Percentiles rank a stretch among this genome's conserved stretches.
Conservation (phyloP, 1,140 invertebrate species). For the Drosophila miranda region DNA sequence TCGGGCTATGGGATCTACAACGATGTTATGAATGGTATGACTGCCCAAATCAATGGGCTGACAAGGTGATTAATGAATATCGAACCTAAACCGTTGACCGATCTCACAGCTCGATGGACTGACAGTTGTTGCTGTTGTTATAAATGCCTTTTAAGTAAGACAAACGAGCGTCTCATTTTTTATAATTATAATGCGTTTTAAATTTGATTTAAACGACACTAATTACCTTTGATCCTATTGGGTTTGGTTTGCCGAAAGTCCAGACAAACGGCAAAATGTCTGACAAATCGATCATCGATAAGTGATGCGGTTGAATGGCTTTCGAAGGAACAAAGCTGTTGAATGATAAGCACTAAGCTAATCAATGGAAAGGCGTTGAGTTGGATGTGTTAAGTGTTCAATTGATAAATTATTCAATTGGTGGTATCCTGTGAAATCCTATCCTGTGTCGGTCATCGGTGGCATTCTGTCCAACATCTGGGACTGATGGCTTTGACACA, state of each 20-base stretch:
- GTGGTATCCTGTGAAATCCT: too few species aligned
- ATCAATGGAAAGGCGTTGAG: too few species aligned
- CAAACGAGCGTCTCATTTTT: constrained; percentile 70
- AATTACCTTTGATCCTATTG: constrained; percentile 62
- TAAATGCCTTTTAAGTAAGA: constrained; percentile 61
- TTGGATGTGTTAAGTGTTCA: too few species aligned
- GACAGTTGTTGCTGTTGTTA: constrained; percentile 54
- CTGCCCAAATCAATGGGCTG: constrained; percentile 31
- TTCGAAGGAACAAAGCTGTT: constrained; percentile 1
- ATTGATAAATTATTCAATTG: too few species aligned
- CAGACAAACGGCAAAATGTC: constrained; percentile 12
- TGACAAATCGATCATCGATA: constrained; percentile 18
- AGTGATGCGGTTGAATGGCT: constrained; percentile 30
- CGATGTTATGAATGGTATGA: constrained; percentile 29
- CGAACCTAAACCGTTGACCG: constrained; percentile 23
- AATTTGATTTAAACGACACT: constrained; percentile 72
- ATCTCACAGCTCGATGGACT: constrained; percentile 54
- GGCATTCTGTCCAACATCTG: background rate
- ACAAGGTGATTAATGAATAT: constrained; percentile 56
- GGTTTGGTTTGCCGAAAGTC: constrained; percentile 47
- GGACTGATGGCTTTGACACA: too few species aligned
- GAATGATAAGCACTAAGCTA: too few species aligned
- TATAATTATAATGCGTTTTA: constrained; percentile 64
- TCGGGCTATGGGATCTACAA: background rate
- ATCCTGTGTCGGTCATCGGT: too few species aligned